A percentile compares a stretch with the other conserved stretches of the same genome.
These are phyloP conservation scores for Eupithecia dodoneata DNA, from an alignment of 2,888 invertebrate genomes.

Conservation along the genomic window DNA sequence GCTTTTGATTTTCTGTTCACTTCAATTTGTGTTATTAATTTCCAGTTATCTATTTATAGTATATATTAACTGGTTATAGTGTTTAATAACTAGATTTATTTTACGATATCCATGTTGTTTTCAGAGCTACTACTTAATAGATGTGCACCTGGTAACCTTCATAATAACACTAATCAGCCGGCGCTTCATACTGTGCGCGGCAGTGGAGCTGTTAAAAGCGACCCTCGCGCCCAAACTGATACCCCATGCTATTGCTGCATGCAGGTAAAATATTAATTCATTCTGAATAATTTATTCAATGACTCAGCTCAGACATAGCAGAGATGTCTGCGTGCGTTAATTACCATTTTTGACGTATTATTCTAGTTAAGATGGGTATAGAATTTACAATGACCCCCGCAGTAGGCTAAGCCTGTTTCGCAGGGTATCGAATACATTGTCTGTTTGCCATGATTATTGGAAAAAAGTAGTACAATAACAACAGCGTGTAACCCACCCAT, in stretches of 20 bases:
- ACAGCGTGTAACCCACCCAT: too few relatives aligned
- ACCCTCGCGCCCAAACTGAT: conserved; percentile 75
- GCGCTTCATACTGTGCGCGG: conserved; percentile 88
- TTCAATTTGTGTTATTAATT: background rate
- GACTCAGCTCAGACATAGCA: background rate
- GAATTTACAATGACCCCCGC: too few relatives aligned
- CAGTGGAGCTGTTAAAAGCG: conserved; percentile 78
- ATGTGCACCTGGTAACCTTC: conserved; percentile 93
- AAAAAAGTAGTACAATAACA: too few relatives aligned
- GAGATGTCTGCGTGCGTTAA: background rate
- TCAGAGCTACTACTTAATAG: conserved; percentile 97
- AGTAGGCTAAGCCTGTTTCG: too few relatives aligned
- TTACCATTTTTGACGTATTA: background rate
- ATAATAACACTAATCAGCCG: conserved; percentile 92
- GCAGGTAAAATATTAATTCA: conserved; percentile 51
- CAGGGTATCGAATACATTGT: too few relatives aligned
- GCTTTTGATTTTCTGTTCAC: too few relatives aligned
- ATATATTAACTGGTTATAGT: background rate
- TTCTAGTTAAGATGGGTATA: too few relatives aligned
- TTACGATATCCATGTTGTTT: conserved; percentile 50
- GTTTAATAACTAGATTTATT: background rate
- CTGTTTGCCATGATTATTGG: too few relatives aligned
- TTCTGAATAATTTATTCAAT: background rate
- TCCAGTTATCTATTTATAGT: background rate
- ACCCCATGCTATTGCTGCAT: conserved; percentile 67